These are phyloP conservation scores for Apaloderma vittatum DNA, from an alignment of 2,113 vertebrate species.

Conservation along the genomic window DNA sequence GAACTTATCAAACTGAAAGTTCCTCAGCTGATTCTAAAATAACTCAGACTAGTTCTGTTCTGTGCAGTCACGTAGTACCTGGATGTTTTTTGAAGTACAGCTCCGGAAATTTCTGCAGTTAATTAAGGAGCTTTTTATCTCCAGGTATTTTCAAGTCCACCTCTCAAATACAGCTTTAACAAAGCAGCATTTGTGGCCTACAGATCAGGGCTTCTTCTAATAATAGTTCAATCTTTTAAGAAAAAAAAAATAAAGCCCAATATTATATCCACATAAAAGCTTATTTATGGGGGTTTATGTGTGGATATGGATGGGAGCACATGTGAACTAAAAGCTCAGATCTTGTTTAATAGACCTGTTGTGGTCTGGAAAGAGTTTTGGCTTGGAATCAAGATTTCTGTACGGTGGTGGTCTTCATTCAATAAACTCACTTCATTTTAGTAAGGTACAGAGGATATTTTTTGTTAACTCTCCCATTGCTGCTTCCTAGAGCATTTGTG, in stretches of 20 bases:
- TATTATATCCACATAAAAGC: background rate
- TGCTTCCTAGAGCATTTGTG: background rate
- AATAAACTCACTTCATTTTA: background rate
- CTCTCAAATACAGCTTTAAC: background rate
- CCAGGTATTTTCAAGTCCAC: background rate
- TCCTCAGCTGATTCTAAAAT: background rate
- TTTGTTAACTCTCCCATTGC: background rate
- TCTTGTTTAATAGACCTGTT: background rate
- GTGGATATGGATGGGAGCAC: background rate
- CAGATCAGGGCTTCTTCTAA: background rate
- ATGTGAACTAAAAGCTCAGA: background rate
- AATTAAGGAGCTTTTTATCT: background rate
- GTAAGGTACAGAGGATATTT: background rate
- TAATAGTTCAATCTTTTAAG: background rate
- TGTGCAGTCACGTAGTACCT: rapidly evolving
- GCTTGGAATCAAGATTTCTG: background rate
- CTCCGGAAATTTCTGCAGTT: background rate
- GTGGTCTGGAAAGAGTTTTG: background rate
- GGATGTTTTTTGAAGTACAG: background rate
- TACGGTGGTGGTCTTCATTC: background rate
- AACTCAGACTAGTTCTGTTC: background rate
- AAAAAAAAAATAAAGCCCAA: background rate
- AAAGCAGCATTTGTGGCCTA: background rate
- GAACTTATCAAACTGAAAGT: background rate
- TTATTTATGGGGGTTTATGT: background rate